These are phyloP conservation scores for Scrobipalpa atriplicella DNA, from an alignment of 2,888 invertebrate species.

Conservation along the genomic window DNA sequence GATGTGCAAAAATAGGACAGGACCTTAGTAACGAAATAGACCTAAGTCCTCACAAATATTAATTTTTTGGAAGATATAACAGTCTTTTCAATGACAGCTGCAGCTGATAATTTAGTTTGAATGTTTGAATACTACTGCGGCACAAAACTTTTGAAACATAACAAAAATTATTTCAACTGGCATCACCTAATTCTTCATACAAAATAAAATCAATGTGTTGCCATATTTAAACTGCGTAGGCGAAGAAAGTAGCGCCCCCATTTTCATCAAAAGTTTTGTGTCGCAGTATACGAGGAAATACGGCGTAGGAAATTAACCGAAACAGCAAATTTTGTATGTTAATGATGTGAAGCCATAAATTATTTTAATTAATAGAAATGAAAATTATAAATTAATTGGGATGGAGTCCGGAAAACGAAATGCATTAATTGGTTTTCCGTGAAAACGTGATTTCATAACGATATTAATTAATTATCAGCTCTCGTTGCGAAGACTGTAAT, in stretches of 20 bases:
- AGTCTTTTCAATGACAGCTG: background rate
- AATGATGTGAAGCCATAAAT: background rate
- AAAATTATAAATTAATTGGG: background rate
- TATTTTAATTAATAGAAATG: background rate
- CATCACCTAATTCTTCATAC: too few species aligned
- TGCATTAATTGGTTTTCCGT: background rate
- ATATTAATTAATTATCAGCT: background rate
- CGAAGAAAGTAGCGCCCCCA: too few species aligned
- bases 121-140: too few species aligned
- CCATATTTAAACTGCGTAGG: too few species aligned
- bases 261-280: too few species aligned
- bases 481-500: background rate
- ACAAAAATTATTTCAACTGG: too few species aligned
- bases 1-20: background rate
- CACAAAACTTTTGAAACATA: too few species aligned
- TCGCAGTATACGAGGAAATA: too few species aligned
- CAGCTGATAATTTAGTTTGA: background rate
- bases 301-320: too few species aligned
- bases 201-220: too few species aligned
- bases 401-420: background rate
- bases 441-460: background rate
- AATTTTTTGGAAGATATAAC: background rate
- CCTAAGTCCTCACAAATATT: conserved; percentile 9
- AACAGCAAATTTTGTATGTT: background rate
- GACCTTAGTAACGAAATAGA: background rate